Conservation (phyloP, 2,888 invertebrate genomes). For the Adelognathus sp. region DNA sequence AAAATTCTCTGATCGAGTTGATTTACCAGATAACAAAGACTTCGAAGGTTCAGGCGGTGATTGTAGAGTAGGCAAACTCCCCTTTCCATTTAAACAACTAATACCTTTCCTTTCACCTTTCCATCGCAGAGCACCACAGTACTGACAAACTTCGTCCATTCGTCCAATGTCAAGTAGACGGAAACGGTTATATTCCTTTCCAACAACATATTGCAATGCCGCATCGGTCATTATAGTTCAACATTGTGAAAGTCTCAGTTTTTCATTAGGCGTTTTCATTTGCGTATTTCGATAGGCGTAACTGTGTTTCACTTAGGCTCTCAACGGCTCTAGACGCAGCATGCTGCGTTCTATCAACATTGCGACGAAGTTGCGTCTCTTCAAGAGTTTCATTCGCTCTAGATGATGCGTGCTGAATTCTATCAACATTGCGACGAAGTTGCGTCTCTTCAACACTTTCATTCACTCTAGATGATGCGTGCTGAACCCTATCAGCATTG, state of each 20-base stretch:
- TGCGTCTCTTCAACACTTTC: not conserved
- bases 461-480: not conserved
- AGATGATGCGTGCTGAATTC: not conserved
- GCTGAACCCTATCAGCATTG: not conserved
- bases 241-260: not conserved
- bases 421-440: too few relatives aligned
- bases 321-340: not conserved
- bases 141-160: not conserved
- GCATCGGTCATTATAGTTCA: not conserved
- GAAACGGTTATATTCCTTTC: not conserved
- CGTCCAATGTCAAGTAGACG: not conserved
- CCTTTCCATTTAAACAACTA: conserved; percentile 43
- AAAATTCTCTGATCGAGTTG: conserved; percentile 54
- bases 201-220: not conserved
- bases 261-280: too few relatives aligned
- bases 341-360: not conserved
- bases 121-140: not conserved
- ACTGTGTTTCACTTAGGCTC: not conserved
- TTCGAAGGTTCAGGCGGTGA: conserved; percentile 38
- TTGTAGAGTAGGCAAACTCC: conserved; percentile 41
- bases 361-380: not conserved
- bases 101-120: not conserved
- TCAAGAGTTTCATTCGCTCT: not conserved
- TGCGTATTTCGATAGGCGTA: too few relatives aligned
- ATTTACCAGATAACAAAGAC: not conserved